Conservation (phyloP, 2,888 invertebrate genomes). For the Nysson spinosus region DNA sequence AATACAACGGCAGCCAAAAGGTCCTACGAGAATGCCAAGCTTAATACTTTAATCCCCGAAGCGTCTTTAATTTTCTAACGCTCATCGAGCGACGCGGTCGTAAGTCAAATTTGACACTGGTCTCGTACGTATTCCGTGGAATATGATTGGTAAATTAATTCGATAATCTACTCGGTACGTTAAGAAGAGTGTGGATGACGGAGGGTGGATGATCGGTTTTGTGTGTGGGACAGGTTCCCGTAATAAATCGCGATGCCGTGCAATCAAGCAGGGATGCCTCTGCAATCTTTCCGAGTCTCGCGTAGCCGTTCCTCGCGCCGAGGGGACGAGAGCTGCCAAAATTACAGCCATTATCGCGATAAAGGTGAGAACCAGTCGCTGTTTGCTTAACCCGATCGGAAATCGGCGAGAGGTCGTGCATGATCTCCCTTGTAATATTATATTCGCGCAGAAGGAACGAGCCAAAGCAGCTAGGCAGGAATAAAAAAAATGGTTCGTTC, state of each 20-base stretch:
- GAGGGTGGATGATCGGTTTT: too few relatives aligned
- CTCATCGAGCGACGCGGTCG: too few relatives aligned
- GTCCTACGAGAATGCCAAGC: too few relatives aligned
- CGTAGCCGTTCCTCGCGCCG: conserved; percentile 36
- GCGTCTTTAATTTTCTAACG: too few relatives aligned
- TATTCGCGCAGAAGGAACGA: background rate
- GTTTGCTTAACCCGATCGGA: conserved; percentile 67
- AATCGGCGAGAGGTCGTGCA: conserved; percentile 52
- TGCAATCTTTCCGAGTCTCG: conserved; percentile 57
- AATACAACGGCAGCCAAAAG: too few relatives aligned
- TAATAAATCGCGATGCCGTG: conserved; percentile 69
- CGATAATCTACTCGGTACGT: too few relatives aligned
- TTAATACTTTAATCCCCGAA: too few relatives aligned
- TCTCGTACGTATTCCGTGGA: too few relatives aligned
- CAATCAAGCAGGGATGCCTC: conserved; percentile 63
- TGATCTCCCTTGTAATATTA: conserved; percentile 10
- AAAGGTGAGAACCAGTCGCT: conserved; percentile 67
- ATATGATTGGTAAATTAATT: too few relatives aligned
- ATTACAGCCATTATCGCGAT: conserved; percentile 68
- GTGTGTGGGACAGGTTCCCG: conserved; percentile 35
- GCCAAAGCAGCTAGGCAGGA: background rate
- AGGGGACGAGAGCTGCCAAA: conserved; percentile 52
- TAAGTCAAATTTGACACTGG: too few relatives aligned
- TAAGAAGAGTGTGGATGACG: too few relatives aligned
- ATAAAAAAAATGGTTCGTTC: conserved; percentile 12